Conservation (phyloP, 2,888 invertebrate genomes). For the Venusia cambrica region DNA sequence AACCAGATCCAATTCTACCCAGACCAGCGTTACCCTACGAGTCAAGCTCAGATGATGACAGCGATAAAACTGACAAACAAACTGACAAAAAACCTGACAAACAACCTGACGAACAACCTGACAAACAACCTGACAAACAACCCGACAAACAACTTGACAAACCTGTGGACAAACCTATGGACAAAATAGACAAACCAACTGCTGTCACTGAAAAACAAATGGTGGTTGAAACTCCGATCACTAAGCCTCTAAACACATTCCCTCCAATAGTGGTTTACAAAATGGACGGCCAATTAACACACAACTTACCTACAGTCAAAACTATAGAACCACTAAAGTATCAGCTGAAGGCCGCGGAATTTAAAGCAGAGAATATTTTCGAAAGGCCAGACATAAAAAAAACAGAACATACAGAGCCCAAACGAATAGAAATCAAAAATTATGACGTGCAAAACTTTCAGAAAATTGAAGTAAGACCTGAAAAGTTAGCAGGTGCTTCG, state of each 20-base stretch:
- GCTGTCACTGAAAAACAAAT: too few species aligned
- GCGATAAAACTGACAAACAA: constrained; percentile 32
- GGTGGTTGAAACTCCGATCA: too few species aligned
- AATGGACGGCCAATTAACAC: constrained; percentile 48
- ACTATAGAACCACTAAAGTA: constrained; percentile 30
- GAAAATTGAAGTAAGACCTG: constrained; percentile 20
- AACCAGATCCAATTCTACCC: constrained; percentile 83
- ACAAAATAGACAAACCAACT: neutral
- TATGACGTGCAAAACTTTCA: constrained; percentile 21
- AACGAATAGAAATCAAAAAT: constrained; percentile 22
- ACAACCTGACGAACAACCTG: constrained; percentile 31
- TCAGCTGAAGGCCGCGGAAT: constrained; percentile 23
- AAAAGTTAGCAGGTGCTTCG: constrained; percentile 20
- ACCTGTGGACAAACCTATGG: constrained; percentile 1
- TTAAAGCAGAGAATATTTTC: constrained; percentile 32
- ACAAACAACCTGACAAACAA: constrained; percentile 29
- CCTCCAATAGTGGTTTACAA: constrained; percentile 58
- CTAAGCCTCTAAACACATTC: too few species aligned
- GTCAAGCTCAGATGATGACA: constrained; percentile 86
- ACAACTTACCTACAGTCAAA: constrained; percentile 44
- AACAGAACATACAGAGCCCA: too few species aligned
- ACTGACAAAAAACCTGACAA: too few species aligned
- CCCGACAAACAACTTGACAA: constrained; percentile 12
- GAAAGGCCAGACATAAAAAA: too few species aligned
- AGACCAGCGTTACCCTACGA: constrained; percentile 89